Percentiles rank a stretch among this genome's conserved stretches.
Evolutionary conservation across 2,888 invertebrate genomes (phyloP).

Genomic region (Orthosia gracilis): DNA sequence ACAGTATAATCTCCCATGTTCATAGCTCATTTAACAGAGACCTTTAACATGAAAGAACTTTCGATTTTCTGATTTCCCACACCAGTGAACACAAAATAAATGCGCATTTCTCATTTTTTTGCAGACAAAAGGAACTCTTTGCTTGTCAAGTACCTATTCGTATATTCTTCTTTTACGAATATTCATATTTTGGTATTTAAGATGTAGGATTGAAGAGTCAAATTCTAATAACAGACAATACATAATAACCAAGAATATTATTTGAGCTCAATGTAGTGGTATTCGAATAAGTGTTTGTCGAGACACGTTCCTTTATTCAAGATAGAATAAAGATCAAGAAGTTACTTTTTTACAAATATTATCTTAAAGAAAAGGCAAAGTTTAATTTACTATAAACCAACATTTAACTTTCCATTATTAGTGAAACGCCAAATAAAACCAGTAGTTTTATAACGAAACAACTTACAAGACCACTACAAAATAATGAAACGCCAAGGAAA

Average conservation of each 20-base stretch:
- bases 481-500: constrained; percentile 28
- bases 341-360: background rate
- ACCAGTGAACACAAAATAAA: constrained; percentile 72
- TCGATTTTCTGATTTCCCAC: constrained; percentile 73
- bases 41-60: constrained; percentile 71
- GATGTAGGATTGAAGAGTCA: background rate
- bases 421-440: background rate
- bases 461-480: constrained; percentile 18
- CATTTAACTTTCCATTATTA: background rate
- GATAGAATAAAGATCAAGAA: background rate
- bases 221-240: constrained; percentile 10
- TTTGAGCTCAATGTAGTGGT: constrained; percentile 25
- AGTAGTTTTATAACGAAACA: constrained; percentile 6
- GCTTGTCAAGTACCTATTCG: constrained; percentile 40
- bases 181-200: constrained; percentile 19
- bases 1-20: constrained; percentile 66
- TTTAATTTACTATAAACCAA: background rate
- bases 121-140: constrained; percentile 47
- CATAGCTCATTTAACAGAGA: constrained; percentile 76
- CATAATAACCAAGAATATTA: constrained; percentile 4
- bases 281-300: constrained; percentile 26
- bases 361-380: background rate
- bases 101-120: constrained; percentile 66
- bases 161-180: constrained; percentile 21
- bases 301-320: constrained; percentile 17